Percentiles rank a stretch among this genome's conserved stretches.
These are phyloP conservation scores for Venturia canescens DNA, from an alignment of 1,140 invertebrate species.

Conservation along the genomic window DNA sequence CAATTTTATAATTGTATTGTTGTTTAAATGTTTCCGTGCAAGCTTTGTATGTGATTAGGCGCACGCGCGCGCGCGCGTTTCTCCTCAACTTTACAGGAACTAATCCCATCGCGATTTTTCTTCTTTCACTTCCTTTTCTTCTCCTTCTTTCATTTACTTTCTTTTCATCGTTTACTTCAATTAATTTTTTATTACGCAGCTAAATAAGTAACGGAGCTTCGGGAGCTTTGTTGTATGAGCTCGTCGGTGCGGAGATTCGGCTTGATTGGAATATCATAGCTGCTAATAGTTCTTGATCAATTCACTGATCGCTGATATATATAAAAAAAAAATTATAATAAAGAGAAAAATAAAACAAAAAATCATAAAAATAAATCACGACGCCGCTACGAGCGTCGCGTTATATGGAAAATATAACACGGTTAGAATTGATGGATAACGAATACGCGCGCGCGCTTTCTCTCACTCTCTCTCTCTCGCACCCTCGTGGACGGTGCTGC, in stretches of 20 bases:
- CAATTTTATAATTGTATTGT: neutral
- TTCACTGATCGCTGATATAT: conserved; percentile 17
- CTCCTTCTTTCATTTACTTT: neutral
- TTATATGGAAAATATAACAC: too few relatives aligned
- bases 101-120: neutral
- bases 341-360: too few relatives aligned
- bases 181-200: conserved; percentile 13
- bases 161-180: neutral
- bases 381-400: too few relatives aligned
- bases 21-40: neutral
- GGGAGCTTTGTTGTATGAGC: neutral
- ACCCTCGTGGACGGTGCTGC: too few relatives aligned
- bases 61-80: too few relatives aligned
- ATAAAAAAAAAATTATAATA: conserved; percentile 14
- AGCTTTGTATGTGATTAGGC: neutral
- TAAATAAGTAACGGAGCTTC: conserved; percentile 12
- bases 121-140: neutral
- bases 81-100: neutral
- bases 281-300: conserved; percentile 24
- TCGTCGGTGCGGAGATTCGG: neutral
- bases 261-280: conserved; percentile 20
- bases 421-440: too few relatives aligned
- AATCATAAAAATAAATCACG: too few relatives aligned
- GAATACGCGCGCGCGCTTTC: too few relatives aligned
- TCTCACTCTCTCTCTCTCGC: too few relatives aligned